Evolutionary conservation across 2,113 vertebrate genomes (phyloP), one percentile per base, ranked within the genome.

Genomic region (Abramis brama): DNA sequence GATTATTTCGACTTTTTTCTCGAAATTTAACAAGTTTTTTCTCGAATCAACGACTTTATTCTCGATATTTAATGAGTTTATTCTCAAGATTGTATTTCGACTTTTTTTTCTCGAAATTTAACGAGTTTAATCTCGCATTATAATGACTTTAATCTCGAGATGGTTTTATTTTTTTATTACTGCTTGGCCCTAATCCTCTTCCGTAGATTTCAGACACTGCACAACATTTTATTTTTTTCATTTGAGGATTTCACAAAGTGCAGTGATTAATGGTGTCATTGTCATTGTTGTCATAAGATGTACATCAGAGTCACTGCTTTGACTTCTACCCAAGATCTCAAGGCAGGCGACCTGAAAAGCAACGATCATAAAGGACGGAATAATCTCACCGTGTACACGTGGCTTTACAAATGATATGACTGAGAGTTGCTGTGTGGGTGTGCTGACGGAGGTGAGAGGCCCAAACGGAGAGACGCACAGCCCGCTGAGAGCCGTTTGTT

Each of bases 401-500:
- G 70, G 23, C 23, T 75, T 75, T 75, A 47, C 43, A 75, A 27
- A 47, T 25, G 43, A 47, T 12, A 45, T 6, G 55, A 57, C 55
- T 23, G 1, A 7, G 71, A 75, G 12, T n/a, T 45, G 75, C 8
- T 82, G 43, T 52, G 79, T 82, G 79, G 43, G 79, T 68, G 23
- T 82, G 45, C 57, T 52, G 62, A 30, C 62, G 9, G 79, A 82
- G 45, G 17, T 52, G 59, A 80, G 59, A 64, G 59, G 23, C 79
- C 7, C 36, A 45, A n/a, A 62, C 36, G n/a, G 11, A 79, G 30
- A 79, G 23, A 79, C 12, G 2, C 36, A 43, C 23, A 47, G 79
- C 79, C 79, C 27, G n/a, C 79, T 45, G 39, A 80, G 79, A 82
- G 43, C n/a, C 27, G 11, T 47, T 30, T 68, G 39, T 43, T 83